Evolutionary conservation across 1,140 invertebrate species (phyloP).

Genomic region (Archivesica marissinica): DNA sequence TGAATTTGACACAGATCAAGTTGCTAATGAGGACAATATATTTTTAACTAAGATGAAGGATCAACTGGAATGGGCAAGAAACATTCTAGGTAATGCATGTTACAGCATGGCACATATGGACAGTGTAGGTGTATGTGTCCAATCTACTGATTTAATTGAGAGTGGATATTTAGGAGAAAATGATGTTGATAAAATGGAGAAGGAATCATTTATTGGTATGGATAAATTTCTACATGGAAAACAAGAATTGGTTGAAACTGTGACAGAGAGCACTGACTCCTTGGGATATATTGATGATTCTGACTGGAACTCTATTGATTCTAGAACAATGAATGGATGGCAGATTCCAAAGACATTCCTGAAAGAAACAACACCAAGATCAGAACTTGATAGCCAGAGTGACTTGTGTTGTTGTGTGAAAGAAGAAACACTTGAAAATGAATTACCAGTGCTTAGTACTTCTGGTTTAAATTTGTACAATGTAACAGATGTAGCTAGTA

Average conservation of each 20-base stretch:
- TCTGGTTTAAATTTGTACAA: background rate
- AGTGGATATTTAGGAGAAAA: conserved; percentile 32
- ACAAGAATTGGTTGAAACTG: background rate
- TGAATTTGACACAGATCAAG: background rate
- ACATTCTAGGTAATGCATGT: background rate
- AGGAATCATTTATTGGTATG: background rate
- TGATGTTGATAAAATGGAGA: conserved; percentile 8
- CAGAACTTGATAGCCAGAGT: background rate
- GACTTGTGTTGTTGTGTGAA: background rate
- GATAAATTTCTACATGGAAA: background rate
- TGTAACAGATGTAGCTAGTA: background rate
- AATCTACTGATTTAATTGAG: conserved; percentile 7
- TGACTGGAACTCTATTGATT: background rate
- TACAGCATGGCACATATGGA: background rate
- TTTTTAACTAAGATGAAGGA: background rate
- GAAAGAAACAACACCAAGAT: background rate
- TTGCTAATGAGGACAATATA: background rate
- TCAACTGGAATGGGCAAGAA: background rate
- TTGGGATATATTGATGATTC: background rate
- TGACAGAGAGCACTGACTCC: background rate
- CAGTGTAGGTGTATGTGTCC: background rate
- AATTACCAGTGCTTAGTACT: background rate
- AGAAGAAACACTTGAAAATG: background rate
- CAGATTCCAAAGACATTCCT: background rate
- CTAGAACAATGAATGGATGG: background rate